Evolutionary conservation across 2,888 invertebrate genomes (phyloP), one percentile per base, ranked within the genome.

Genomic region (Buathra laborator): DNA sequence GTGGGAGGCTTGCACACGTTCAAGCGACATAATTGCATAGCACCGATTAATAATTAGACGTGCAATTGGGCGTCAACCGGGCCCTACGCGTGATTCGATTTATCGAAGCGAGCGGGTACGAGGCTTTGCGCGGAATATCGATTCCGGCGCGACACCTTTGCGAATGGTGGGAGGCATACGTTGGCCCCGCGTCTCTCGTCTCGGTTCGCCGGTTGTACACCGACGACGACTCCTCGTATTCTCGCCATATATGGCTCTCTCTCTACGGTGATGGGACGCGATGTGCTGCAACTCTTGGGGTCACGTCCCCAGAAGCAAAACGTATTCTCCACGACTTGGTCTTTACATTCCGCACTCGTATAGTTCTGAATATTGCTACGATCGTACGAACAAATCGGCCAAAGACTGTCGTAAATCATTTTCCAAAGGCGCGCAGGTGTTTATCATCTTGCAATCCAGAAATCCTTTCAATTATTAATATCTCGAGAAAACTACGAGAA

Each of bases 1-100:
- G 37, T 37, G 37, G 37, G 37, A 29, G 68, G 64, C 72, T 80
- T 83, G 86, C 86, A 88, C 87, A 89, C 90, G 89, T 87, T 87
- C 89, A 72, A 74, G 83, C 67, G 85, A 87, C 90, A 91, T 92
- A 93, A 93, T 92, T 92, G 90, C 90, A 88, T 90, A 88, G 89
- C 89, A 90, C 87, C 90, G 90, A 92, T 93, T 92, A 92, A 92
- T 93, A 92, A 93, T 93, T 93, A 93, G 92, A 91, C 91, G 90
- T 87, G 89, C 91, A 89, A 92, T 91, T 91, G 92, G 89, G 90
- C 92, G 92, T 92, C 91, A 90, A 90, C 90, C 89, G 86, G 37
- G 85, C 87, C 85, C 87, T 88, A 88, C 88, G 89, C 89, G 87
- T 90, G 90, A 92, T 92, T 93, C 92, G 92, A 92, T 93, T 93